These are phyloP conservation scores for Enteromius anoplus DNA, from an alignment of 2,797 vertebrate genomes.

Conservation along the genomic window DNA sequence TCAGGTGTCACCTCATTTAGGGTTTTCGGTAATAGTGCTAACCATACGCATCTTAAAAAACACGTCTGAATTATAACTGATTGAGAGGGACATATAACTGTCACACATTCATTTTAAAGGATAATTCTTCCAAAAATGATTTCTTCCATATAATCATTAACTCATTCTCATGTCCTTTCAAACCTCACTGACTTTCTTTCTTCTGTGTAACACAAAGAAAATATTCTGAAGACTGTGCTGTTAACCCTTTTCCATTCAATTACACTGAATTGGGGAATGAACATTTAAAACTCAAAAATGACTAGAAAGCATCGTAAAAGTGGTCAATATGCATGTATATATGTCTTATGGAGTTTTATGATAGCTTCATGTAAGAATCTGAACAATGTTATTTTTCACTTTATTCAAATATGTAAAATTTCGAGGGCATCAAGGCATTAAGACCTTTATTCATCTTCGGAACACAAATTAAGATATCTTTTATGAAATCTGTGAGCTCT, in stretches of 20 bases:
- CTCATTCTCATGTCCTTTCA: background rate
- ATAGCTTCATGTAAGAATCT: background rate
- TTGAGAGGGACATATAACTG: background rate
- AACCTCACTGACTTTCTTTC: background rate
- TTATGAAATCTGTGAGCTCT: background rate
- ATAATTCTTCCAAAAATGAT: background rate
- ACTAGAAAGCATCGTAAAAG: background rate
- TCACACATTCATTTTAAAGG: background rate
- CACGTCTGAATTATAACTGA: background rate
- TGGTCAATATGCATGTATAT: background rate
- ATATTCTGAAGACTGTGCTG: background rate
- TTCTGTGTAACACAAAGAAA: slow-evolving; percentile 2
- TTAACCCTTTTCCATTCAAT: background rate
- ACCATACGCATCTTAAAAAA: slow-evolving; percentile 27
- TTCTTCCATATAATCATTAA: background rate
- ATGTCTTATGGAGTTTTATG: background rate
- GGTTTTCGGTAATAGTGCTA: slow-evolving; percentile 60
- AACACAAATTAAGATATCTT: background rate
- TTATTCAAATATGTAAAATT: background rate
- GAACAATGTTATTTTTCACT: background rate
- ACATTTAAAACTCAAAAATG: background rate
- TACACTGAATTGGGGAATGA: background rate
- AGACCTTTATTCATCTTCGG: background rate
- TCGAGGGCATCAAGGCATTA: background rate
- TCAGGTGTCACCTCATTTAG: slow-evolving; percentile 66